Evolutionary conservation across 1,140 invertebrate genomes (phyloP), one percentile per base, ranked within the genome.

Genomic region (Drosophila nebulosa): DNA sequence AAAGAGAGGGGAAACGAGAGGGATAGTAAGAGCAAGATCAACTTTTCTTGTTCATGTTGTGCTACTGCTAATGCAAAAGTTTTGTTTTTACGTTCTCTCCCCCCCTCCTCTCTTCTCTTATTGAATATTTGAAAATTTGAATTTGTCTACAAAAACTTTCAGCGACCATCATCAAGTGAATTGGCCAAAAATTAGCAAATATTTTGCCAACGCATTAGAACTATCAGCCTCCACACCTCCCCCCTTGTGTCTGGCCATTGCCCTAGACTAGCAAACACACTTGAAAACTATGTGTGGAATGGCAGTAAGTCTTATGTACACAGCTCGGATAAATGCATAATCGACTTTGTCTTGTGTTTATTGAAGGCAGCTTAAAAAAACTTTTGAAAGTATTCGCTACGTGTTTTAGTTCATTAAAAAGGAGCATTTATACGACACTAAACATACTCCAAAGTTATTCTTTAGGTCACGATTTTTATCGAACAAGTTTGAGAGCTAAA

Each of bases 41-140:
- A 46, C 39, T 53, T 51, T 69, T 21, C 30, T 27, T 36, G 55
- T 46, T 24, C 36, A 71, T 68, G 57, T 64, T 64, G 14, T 56
- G 36, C 42, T 64, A 9, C 39, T 35, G 67, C 65, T 78, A 80
- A 83, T 78, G 78, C 42, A 60, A 78, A 81, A 83, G 70, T 81
- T 88, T 76, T 58, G 65, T 69, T 68, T 69, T 69, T 74, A 52
- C 5, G 4, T 14, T 6, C 36, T 39, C 14, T 39, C 14, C 14
- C 35, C 3, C 35, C 3, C 35, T 14, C 14, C 7, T 21, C 16
- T 46, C 16, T 46, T 21, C 7, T 64, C 12, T 51, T 22, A 24
- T 32, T 35, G 51, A 53, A 52, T 30, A 32, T 64, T 46, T 10
- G 55, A 64, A 74, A 80, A 74, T 78, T 70, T 80, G 74, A 80